Percentiles rank a stretch among this genome's conserved stretches.
Conservation (phyloP, 37 sponge, comb jelly and placozoan genomes). For the Agelas oroides region DNA sequence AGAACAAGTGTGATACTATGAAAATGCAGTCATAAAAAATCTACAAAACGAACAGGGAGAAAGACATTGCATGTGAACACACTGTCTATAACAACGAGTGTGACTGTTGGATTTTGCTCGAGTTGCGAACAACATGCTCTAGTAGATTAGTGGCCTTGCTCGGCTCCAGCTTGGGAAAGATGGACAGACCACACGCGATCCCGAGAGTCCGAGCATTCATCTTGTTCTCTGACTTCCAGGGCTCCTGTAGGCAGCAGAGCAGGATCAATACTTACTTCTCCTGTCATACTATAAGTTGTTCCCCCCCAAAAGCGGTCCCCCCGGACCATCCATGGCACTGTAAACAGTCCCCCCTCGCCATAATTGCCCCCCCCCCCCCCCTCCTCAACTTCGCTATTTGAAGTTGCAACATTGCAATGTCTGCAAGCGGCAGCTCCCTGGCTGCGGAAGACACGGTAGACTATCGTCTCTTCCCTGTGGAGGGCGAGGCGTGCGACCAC, state of each 20-base stretch:
- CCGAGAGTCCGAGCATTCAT: constrained; percentile 72
- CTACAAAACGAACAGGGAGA: no score
- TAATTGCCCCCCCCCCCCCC: no score
- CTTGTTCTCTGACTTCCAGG: constrained; percentile 63
- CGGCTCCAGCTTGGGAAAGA: constrained; percentile 76
- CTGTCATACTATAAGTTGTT: background rate
- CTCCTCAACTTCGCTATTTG: no score
- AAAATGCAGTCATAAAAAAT: no score
- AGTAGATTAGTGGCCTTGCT: constrained; percentile 44
- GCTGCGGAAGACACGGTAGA: constrained; percentile 59
- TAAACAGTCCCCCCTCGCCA: no score
- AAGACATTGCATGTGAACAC: no score
- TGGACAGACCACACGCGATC: constrained; percentile 75
- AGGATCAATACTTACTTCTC: background rate
- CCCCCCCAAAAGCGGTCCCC: no score
- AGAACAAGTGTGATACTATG: no score
- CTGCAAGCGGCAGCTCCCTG: no score
- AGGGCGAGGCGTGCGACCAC: background rate
- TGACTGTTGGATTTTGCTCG: constrained; percentile 4
- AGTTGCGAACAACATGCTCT: constrained; percentile 34
- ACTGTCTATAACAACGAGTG: background rate
- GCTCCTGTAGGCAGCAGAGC: constrained; percentile 21
- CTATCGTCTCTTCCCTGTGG: constrained; percentile 56
- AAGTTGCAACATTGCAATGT: background rate
- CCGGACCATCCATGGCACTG: no score